A percentile compares a stretch with the other conserved stretches of the same genome.
Evolutionary conservation across 1,140 invertebrate species (phyloP).

Genomic region (Phymastichus coffea): DNA sequence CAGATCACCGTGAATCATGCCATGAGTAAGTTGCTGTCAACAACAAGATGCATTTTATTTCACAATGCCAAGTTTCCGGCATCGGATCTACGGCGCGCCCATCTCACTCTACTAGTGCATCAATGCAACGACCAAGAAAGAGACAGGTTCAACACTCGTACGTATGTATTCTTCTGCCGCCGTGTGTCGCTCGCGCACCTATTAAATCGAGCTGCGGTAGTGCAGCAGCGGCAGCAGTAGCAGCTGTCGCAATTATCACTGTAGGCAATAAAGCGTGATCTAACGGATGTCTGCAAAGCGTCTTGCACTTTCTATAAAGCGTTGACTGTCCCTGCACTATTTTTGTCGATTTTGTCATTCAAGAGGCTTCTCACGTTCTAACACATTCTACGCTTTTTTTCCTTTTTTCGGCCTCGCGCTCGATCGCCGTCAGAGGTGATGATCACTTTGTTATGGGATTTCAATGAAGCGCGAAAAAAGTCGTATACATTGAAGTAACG

Average conservation of each 20-base stretch:
- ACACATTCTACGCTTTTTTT: neutral
- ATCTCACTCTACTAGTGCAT: no score
- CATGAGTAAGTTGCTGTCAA: neutral
- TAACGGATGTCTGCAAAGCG: slow-evolving; percentile 10
- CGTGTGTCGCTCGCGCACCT: neutral
- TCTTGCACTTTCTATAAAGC: slow-evolving; percentile 2
- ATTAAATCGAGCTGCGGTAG: slow-evolving; percentile 1
- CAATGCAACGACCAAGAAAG: no score
- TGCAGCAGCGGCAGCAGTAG: no score
- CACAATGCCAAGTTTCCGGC: neutral
- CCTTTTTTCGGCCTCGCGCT: neutral
- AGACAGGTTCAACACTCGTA: no score
- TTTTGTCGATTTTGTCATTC: slow-evolving; percentile 17
- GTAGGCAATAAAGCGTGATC: neutral
- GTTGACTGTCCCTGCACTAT: slow-evolving; percentile 13
- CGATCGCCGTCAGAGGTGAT: no score
- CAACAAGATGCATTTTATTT: neutral
- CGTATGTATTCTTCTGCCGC: no score
- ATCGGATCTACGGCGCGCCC: no score
- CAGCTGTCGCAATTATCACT: slow-evolving; percentile 1
- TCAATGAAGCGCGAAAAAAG: no score
- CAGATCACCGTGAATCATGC: no score
- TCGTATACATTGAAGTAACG: no score
- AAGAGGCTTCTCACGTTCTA: no score
- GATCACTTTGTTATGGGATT: neutral